Conservation (phyloP, 2,113 vertebrate genomes). For the Dolichallabes microphthalmus region DNA sequence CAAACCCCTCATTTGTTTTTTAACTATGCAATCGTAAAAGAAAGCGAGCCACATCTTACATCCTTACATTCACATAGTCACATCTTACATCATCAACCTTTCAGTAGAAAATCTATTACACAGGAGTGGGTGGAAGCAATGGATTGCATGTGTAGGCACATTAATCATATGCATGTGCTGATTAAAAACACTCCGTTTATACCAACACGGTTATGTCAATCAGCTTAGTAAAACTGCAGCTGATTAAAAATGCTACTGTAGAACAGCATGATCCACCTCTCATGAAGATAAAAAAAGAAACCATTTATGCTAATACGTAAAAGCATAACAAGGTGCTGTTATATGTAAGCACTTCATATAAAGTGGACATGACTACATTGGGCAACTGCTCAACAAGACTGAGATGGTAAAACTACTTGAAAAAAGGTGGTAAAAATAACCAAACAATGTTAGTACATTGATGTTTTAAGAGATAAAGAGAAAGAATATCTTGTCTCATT, state of each 20-base stretch:
- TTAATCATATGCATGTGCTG: slow-evolving; percentile 53
- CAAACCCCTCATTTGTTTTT: slow-evolving; percentile 1
- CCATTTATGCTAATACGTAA: not conserved
- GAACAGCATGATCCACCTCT: slow-evolving; percentile 13
- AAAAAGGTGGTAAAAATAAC: not conserved
- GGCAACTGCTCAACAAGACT: not conserved
- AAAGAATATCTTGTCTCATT: not conserved
- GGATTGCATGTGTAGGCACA: slow-evolving; percentile 41
- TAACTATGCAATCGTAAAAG: slow-evolving; percentile 39
- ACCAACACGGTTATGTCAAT: not conserved
- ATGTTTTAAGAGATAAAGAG: not conserved
- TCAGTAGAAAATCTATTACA: slow-evolving; percentile 42
- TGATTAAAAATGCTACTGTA: slow-evolving; percentile 14
- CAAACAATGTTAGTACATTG: not conserved
- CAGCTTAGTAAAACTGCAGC: not conserved
- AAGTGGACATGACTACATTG: not conserved
- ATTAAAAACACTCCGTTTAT: slow-evolving; percentile 35
- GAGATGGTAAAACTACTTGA: not conserved
- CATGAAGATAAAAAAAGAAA: slow-evolving; percentile 12
- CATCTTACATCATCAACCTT: slow-evolving; percentile 29
- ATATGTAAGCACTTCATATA: not conserved
- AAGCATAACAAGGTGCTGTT: not conserved
- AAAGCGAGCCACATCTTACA: slow-evolving; percentile 39
- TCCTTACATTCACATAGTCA: no score
- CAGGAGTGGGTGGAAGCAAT: slow-evolving; percentile 39